Evolutionary conservation across 2,113 vertebrate species (phyloP), one percentile per base, ranked within the genome.

Genomic region (Pipa parva): DNA sequence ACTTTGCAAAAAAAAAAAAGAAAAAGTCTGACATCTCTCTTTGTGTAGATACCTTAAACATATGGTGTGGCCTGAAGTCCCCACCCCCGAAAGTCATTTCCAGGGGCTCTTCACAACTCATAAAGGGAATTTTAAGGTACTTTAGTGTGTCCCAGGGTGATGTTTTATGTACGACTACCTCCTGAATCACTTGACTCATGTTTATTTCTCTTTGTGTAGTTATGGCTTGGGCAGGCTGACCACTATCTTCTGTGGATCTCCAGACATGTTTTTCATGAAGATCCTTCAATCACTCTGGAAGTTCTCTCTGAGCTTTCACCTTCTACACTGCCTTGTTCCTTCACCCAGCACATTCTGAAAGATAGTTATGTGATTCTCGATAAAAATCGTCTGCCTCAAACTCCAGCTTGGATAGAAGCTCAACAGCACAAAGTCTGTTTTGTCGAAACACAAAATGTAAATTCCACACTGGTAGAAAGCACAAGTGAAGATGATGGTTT

Each of bases 101-200:
- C 69, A 80, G 29, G 88, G 79, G 17, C 86, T 92, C 13, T 91
- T 90, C 59, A 85, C 82, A 0, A 81, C 87, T 26, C 83, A 89
- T 57, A 83, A 80, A n/a, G 90, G 90, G 2, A 79, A 92, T 68
- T 90, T 92, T 62, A 73, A 88, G 88, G 90, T 92, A 81, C 8
- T 39, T 31, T 31, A 31, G 29, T 10, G 5, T 31, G 5, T 31
- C 5, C 29, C 10, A 31, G 5, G 5, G 29, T 31, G 10, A 5
- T 31, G n/a, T n/a, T n/a, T n/a, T n/a, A n/a, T n/a, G n/a, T n/a
- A n/a, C n/a, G n/a, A n/a, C n/a, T n/a, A n/a, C n/a, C n/a, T n/a
- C n/a, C n/a, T 33, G 31, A 11, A 33, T 33, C 33, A 36, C 33
- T n/a, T n/a, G n/a, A n/a, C n/a, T n/a, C n/a, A n/a, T n/a, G n/a